Evolutionary conservation across 2,113 vertebrate species (phyloP).

Genomic region (Platysternon megacephalum): DNA sequence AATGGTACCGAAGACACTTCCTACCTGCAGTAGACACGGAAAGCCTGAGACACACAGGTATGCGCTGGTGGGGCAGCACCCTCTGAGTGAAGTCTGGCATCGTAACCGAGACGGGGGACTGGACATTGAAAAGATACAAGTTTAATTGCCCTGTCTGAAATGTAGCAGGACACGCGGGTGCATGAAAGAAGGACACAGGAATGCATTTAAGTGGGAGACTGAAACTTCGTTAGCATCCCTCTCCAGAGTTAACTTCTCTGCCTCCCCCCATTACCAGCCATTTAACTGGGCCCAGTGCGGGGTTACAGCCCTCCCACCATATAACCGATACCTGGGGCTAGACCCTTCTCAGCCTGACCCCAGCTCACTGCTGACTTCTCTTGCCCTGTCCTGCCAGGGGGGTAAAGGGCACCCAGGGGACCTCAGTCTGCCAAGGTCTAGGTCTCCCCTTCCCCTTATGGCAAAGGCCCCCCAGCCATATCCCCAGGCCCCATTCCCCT

Average conservation of each 20-base stretch:
- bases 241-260: no score
- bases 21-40: accelerated
- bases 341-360: accelerated
- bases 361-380: no score
- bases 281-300: accelerated
- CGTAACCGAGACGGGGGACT: background rate
- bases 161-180: background rate
- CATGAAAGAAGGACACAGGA: background rate
- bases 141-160: background rate
- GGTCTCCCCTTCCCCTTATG: background rate
- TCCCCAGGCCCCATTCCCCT: background rate
- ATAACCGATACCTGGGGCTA: accelerated
- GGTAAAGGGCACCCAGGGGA: background rate
- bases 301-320: accelerated
- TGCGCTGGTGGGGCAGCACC: background rate
- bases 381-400: background rate
- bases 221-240: background rate
- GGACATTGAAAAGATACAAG: background rate
- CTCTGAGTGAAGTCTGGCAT: background rate
- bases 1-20: background rate
- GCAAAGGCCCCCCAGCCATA: background rate
- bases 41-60: background rate
- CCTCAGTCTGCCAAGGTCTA: background rate
- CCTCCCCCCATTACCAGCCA: accelerated
- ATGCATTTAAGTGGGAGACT: background rate